Base-by-base conservation (phyloP, 2,113 vertebrate genomes). In the Pleuronectes platessa region DNA sequence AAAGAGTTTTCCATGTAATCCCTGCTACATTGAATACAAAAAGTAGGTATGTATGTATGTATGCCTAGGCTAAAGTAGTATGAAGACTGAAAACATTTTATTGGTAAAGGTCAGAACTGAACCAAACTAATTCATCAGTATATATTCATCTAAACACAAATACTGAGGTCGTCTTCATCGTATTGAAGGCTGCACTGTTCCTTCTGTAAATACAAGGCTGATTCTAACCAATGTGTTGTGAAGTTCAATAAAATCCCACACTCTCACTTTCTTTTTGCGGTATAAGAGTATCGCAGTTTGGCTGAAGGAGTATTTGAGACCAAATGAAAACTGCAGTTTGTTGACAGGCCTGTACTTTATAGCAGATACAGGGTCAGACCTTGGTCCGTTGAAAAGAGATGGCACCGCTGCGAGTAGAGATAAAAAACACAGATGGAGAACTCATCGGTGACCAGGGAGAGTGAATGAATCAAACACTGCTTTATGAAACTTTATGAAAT, bases 381-480 rank as follows among this genome's bases (percentile, higher is more conserved):
- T 77, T 71, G 82, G 67, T 78, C 64, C 62, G 2, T 21, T 68
- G 58, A 70, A 79, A 78, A 68, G 58, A 68, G 21, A 11, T 27
- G 64, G 64, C 15, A 23, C 0, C n/a, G 54, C 23, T 20, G 54
- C n/a, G 15, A 58, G 69, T 53, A 27, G 17, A 53, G 61, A 71
- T 31, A 31, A 45, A 45, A 23, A 21, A 23, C 13, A 11, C 8
- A 37, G 64, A 68, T 40, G 61, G 40, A 70, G 74, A 70, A 8
- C 1, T 21, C 47, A 68, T 6, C 71, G 54, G 40, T 60, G 81
- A 74, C 55, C 59, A n/a, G 26, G 60, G 66, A 61, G 64, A 49
- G 12, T 58, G 66, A 53, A 61, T 60, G 61, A 69, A 71, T 80
- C 61, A 66, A 61, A 77, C 23, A 55, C 27, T 26, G 2, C 26